These are phyloP conservation scores for Yponomeuta plumbellus DNA, from an alignment of 2,888 invertebrate genomes.

Conservation along the genomic window DNA sequence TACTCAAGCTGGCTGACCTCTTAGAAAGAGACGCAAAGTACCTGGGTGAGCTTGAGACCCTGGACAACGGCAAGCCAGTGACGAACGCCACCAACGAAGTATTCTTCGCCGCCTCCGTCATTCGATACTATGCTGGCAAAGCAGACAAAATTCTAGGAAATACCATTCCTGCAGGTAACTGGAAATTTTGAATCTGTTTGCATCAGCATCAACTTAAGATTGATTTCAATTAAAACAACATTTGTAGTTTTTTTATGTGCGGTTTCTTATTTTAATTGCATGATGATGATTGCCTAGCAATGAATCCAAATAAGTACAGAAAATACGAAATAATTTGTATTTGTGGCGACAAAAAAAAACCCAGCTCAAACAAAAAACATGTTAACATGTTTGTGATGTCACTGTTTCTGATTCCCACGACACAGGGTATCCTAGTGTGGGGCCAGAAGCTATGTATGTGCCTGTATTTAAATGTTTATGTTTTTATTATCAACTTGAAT, in stretches of 20 bases:
- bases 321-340: too few relatives aligned
- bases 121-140: conserved; percentile 93
- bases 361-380: too few relatives aligned
- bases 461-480: too few relatives aligned
- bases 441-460: too few relatives aligned
- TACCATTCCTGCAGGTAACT: conserved; percentile 80
- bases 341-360: too few relatives aligned
- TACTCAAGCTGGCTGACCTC: conserved; percentile 84
- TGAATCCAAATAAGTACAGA: too few relatives aligned
- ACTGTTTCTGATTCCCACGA: too few relatives aligned
- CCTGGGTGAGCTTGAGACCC: conserved; percentile 89
- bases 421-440: too few relatives aligned
- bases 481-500: too few relatives aligned
- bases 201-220: neutral
- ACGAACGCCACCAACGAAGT: conserved; percentile 81
- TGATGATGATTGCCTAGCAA: too few relatives aligned
- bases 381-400: too few relatives aligned
- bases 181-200: neutral
- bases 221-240: conserved; percentile 1
- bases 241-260: neutral
- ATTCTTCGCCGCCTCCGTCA: conserved; percentile 71
- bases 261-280: neutral
- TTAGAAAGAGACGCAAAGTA: conserved; percentile 83
- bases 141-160: conserved; percentile 90
- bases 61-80: conserved; percentile 95